These are phyloP conservation scores for Dugesia japonica DNA, from an alignment of 2,888 invertebrate species.

Conservation along the genomic window DNA sequence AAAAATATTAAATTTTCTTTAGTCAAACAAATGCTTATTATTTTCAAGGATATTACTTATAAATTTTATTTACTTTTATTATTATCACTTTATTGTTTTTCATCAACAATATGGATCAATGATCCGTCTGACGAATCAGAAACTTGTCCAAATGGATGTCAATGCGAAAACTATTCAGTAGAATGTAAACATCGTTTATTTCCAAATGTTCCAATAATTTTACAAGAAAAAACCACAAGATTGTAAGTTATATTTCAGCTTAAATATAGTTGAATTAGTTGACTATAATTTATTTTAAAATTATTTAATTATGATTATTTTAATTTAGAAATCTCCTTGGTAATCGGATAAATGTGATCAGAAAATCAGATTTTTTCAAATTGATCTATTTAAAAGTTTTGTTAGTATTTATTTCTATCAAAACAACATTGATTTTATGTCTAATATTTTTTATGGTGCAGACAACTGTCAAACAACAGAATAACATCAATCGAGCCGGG, in stretches of 20 bases:
- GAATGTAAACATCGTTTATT: slow-evolving; percentile 20
- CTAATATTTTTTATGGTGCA: not conserved
- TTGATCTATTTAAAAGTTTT: slow-evolving; percentile 68
- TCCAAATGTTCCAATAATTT: not conserved
- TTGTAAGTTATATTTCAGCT: not conserved
- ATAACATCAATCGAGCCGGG: slow-evolving; percentile 16
- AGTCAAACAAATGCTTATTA: not conserved
- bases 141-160: slow-evolving; percentile 2
- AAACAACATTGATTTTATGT: not conserved
- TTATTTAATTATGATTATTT: too few relatives aligned
- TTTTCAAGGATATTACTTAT: not conserved
- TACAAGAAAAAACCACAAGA: not conserved
- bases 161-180: not conserved
- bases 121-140: not conserved
- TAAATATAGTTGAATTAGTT: too few relatives aligned
- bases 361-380: slow-evolving; percentile 60
- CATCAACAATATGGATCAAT: not conserved
- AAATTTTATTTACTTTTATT: not conserved
- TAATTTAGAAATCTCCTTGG: not conserved
- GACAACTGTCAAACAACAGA: slow-evolving; percentile 22
- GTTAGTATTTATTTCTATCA: slow-evolving; percentile 49
- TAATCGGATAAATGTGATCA: not conserved
- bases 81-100: slow-evolving; percentile 7
- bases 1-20: not conserved
- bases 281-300: too few relatives aligned